Evolutionary conservation across 92 coral and sea anemone species (phyloP).

Genomic region (Palythoa grandiflora): DNA sequence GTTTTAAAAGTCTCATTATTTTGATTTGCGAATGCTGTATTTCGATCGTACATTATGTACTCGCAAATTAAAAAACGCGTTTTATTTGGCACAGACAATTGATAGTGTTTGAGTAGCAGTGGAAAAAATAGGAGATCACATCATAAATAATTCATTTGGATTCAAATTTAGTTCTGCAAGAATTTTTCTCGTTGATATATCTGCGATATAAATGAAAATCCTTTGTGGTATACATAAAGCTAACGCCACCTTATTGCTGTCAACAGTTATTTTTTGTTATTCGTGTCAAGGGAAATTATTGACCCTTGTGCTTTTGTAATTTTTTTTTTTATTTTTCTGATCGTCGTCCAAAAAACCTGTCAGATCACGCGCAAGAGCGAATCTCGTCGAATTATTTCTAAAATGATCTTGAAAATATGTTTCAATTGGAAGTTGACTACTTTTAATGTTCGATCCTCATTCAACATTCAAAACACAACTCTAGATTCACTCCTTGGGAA

Average conservation of each 20-base stretch:
- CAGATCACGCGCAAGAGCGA: background rate
- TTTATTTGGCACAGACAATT: background rate
- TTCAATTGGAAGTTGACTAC: background rate
- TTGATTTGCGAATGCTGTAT: background rate
- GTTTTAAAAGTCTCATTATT: background rate
- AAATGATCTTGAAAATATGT: background rate
- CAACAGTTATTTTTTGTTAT: background rate
- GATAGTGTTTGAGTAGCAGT: conserved; percentile 30
- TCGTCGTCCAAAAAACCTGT: background rate
- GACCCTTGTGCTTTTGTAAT: background rate
- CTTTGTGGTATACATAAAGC: background rate
- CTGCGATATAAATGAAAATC: background rate
- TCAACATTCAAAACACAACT: background rate
- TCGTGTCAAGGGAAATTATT: background rate
- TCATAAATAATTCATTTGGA: conserved; percentile 9
- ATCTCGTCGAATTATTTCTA: background rate
- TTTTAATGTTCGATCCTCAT: background rate
- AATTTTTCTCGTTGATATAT: background rate
- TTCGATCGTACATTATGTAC: background rate
- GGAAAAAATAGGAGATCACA: background rate
- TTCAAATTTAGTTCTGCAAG: background rate
- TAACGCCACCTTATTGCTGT: background rate
- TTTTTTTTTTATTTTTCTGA: background rate
- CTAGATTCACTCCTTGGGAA: background rate
- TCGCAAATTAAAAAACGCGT: conserved; percentile 5